These are phyloP conservation scores for Arbacia lixula DNA, from an alignment of 53 echinoderm and acorn worm species.

Conservation along the genomic window DNA sequence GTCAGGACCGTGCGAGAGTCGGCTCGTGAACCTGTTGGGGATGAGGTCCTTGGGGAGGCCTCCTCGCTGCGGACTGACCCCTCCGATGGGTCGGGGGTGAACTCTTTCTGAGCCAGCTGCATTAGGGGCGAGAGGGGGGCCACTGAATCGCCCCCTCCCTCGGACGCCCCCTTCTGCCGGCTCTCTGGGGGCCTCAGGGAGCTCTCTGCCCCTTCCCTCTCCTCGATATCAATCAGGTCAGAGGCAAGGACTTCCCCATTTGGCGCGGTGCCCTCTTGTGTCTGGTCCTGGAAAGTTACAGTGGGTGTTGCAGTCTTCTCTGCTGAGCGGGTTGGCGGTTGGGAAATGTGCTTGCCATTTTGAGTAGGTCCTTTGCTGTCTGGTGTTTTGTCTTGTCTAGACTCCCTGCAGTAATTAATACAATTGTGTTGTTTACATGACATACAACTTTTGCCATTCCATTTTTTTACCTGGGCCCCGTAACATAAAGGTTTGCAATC, in stretches of 20 bases:
- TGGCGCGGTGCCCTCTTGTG: neutral
- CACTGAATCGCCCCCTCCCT: neutral
- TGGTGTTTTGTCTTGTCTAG: no score
- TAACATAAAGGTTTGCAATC: no score
- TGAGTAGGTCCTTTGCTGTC: neutral
- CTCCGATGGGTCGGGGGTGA: constrained; percentile 84
- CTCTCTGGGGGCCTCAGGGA: constrained; percentile 25
- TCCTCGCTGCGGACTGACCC: constrained; percentile 48
- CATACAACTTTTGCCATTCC: no score
- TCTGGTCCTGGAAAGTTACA: neutral
- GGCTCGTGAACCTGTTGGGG: constrained; percentile 67
- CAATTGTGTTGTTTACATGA: no score
- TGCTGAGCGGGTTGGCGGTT: neutral
- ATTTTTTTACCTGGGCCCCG: no score
- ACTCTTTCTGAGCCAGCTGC: constrained; percentile 73
- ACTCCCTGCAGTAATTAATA: no score
- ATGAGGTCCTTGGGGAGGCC: constrained; percentile 20
- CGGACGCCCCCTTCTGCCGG: neutral
- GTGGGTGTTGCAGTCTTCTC: constrained; percentile 6
- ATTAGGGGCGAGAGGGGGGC: constrained; percentile 82
- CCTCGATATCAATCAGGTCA: neutral
- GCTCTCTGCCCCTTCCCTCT: neutral
- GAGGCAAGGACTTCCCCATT: constrained; percentile 3
- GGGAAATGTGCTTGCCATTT: neutral
- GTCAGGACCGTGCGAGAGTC: constrained; percentile 72